Evolutionary conservation across 1,140 invertebrate genomes (phyloP).

Genomic region (Calosoma granatense): DNA sequence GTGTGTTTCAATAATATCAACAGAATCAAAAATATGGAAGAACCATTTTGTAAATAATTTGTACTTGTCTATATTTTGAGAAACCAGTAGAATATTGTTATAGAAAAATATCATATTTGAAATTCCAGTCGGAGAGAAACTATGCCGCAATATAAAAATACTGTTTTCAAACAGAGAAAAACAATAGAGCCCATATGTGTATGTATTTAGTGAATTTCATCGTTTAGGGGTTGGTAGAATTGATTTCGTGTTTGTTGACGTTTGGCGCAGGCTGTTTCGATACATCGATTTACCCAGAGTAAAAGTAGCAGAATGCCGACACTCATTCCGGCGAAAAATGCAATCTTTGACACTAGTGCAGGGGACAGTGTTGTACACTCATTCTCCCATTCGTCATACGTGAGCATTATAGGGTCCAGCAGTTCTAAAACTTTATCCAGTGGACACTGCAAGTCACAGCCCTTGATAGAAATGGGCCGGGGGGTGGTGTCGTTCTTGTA

Average conservation of each 20-base stretch:
- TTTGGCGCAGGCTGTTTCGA: neutral
- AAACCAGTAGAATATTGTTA: too few species aligned
- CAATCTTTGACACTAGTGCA: neutral
- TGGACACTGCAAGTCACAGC: conserved; percentile 48
- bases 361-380: conserved; percentile 20
- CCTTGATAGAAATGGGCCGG: conserved; percentile 41
- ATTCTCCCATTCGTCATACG: conserved; percentile 20
- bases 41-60: too few species aligned
- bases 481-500: conserved; percentile 50
- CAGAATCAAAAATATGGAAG: too few species aligned
- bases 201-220: neutral
- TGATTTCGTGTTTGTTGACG: neutral
- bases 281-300: neutral
- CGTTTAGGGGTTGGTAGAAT: neutral
- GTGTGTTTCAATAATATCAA: too few species aligned
- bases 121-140: too few species aligned
- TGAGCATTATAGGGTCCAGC: conserved; percentile 22
- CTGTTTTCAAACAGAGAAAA: too few species aligned
- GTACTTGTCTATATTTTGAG: too few species aligned
- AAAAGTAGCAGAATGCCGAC: neutral
- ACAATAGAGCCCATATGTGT: too few species aligned
- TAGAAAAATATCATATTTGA: too few species aligned
- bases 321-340: neutral
- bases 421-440: conserved; percentile 40
- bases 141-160: too few species aligned